Evolutionary conservation across 2,888 invertebrate species (phyloP).

Genomic region (Malacosoma neustria): DNA sequence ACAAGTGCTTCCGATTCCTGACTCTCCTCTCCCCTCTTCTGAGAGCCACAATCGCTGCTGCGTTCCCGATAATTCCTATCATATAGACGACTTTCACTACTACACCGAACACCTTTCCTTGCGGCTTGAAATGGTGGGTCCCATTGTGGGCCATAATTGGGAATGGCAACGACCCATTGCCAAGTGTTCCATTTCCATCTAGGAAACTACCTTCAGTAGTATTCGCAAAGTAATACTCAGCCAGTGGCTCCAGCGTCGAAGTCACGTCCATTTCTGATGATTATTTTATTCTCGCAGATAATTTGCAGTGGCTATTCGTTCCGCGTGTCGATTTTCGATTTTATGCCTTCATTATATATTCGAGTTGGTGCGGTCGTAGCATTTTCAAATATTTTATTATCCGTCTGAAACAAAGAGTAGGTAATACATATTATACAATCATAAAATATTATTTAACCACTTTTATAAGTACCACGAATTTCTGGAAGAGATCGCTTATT

Average conservation of each 20-base stretch:
- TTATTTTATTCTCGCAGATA: background rate
- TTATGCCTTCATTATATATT: background rate
- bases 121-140: conserved; percentile 5
- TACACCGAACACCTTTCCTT: conserved; percentile 21
- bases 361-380: background rate
- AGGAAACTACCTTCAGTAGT: background rate
- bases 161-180: background rate
- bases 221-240: background rate
- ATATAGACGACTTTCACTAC: conserved; percentile 74
- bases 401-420: background rate
- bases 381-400: background rate
- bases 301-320: background rate
- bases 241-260: background rate
- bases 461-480: too few species aligned
- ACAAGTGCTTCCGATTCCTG: conserved; percentile 85
- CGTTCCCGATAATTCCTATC: conserved; percentile 83
- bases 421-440: background rate
- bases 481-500: too few species aligned
- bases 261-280: background rate
- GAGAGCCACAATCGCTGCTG: conserved; percentile 84
- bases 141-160: conserved; percentile 1
- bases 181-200: background rate
- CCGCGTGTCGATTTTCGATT: background rate
- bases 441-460: too few species aligned
- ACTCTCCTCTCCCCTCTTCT: conserved; percentile 80